These are phyloP conservation scores for Xiphorhynchus elegans DNA, from an alignment of 2,113 vertebrate species.

Conservation along the genomic window DNA sequence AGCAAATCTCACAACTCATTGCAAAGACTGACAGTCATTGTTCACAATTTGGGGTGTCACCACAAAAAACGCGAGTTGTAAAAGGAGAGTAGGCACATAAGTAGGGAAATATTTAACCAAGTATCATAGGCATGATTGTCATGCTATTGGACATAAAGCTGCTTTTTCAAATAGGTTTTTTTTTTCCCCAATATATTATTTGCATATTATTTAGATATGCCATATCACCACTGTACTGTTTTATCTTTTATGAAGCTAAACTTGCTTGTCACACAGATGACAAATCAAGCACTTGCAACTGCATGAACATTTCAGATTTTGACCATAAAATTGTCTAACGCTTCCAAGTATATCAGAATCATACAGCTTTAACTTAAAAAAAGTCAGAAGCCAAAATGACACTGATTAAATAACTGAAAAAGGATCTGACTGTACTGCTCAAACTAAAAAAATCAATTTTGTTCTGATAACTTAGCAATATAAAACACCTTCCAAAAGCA, in stretches of 20 bases:
- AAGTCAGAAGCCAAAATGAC: not conserved
- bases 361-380: not conserved
- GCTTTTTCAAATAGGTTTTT: not conserved
- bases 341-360: not conserved
- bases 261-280: not conserved
- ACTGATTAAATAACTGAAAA: not conserved
- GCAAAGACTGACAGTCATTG: not conserved
- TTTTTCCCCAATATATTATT: not conserved
- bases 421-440: not conserved
- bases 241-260: not conserved
- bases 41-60: not conserved
- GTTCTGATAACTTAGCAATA: not conserved
- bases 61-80: not conserved
- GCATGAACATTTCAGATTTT: not conserved
- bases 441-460: not conserved
- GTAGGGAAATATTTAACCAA: not conserved
- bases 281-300: not conserved
- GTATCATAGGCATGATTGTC: not conserved
- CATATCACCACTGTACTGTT: not conserved
- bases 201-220: not conserved
- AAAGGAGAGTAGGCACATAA: not conserved
- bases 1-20: not conserved
- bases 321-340: not conserved
- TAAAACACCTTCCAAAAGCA: not conserved
- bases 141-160: not conserved